Base-by-base conservation (phyloP, 2,888 invertebrate genomes). In the Mesorhabditis sp. region DNA sequence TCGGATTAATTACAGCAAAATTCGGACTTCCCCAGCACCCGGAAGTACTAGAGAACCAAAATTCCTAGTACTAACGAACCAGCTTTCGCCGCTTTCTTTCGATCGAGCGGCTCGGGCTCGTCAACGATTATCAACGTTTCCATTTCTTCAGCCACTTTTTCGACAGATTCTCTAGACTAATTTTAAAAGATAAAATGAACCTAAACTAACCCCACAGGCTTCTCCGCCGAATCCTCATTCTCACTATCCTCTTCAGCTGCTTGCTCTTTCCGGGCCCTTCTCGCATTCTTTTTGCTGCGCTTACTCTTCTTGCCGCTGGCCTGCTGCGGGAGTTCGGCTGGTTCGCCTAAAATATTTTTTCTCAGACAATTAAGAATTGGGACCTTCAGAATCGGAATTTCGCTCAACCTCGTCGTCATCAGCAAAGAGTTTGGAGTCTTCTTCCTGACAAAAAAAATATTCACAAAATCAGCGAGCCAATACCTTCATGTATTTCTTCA, bases 401-500 rank as follows among this genome's bases (percentile, higher is more conserved):
- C 13, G 41, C n/a, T 73, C 64, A 6, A 64, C 72, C 4, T 71
- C 72, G 3, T 62, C 71, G 61, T 71, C 75, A 10, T 70, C 68
- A 43, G 71, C 75, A 64, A 83, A 77, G 7, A 84, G 69, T 5
- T 71, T 73, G 4, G 74, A 72, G 69, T 85, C 84, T 62, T 88
- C 87, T 65, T 86, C 85, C 67, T 62, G 63, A 62, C 41, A 7
- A 62, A 28, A n/a, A 6, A n/a, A 62, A 28, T 6, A 10, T 62
- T n/a, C 41, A 62, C 28, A 28, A 28, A n/a, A 62, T 7, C 63
- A 7, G 13, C 28, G 15, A 7, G 28, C 28, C 28, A 62, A 28
- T 62, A 62, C 63, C 41, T 82, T 82, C 86, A 88, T 84, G 73
- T 88, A 86, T 45, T 83, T 83, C 72, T 82, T 85, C 62, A 89